These are phyloP conservation scores for Podarcis muralis DNA, from an alignment of 2,113 vertebrate genomes.

Conservation along the genomic window DNA sequence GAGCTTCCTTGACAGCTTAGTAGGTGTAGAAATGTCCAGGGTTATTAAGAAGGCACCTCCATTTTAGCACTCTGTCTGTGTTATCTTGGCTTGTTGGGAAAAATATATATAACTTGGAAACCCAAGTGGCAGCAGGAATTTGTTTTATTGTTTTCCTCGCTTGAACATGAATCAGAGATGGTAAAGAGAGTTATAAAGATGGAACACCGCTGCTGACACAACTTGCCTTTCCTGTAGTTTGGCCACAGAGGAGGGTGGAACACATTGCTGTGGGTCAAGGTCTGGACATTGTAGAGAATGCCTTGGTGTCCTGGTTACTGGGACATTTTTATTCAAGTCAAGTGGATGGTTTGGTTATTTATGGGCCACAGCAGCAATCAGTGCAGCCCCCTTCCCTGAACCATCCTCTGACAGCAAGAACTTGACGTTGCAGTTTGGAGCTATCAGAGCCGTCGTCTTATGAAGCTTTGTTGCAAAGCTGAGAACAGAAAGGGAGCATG, in stretches of 20 bases:
- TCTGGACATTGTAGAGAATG: not conserved
- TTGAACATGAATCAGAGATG: not conserved
- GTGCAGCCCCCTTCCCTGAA: conserved; percentile 87
- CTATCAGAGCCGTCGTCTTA: conserved; percentile 70
- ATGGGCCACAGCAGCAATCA: conserved; percentile 83
- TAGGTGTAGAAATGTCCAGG: not conserved
- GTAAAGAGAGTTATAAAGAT: not conserved
- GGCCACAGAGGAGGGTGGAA: conserved; percentile 1
- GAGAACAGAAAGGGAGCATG: not conserved
- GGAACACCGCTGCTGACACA: not conserved
- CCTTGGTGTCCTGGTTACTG: not conserved
- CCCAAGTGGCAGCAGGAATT: not conserved
- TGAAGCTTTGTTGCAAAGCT: conserved; percentile 82
- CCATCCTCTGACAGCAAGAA: conserved; percentile 84
- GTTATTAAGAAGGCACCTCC: not conserved
- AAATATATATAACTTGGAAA: not conserved
- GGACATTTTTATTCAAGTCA: conserved; percentile 18
- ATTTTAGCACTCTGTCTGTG: not conserved
- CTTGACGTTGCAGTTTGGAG: conserved; percentile 79
- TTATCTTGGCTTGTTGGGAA: not conserved
- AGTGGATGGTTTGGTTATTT: accelerated
- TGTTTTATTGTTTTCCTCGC: conserved; percentile 3
- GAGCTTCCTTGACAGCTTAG: not conserved
- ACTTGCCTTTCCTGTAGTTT: not conserved
- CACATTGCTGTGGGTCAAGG: not conserved